Evolutionary conservation across 1,140 invertebrate genomes (phyloP), one percentile per base, ranked within the genome.

Genomic region (Pararge aegeria): DNA sequence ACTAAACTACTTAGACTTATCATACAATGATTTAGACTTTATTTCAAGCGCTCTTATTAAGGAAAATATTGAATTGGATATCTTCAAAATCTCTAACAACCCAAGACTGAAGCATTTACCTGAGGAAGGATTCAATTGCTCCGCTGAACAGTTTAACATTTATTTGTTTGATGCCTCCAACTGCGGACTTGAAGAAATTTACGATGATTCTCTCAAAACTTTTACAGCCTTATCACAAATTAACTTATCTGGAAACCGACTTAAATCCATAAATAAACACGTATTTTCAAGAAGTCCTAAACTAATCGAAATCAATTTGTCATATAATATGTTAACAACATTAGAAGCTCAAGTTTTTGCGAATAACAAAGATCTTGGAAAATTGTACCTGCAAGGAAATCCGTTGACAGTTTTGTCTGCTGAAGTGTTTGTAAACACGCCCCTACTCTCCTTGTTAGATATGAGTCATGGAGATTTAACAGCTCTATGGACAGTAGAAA

Each of bases 321-420:
- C 94, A n/a, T 90, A 93, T 61, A 95, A 95, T 66, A 66, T 90
- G 40, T 90, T 95, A 15, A 73, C 75, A 0, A 80, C 81, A 6
- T 71, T 95, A 16, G 90, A 93, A n/a, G 79, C 83, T 1, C 84
- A 92, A 48, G 89, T 94, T 55, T 95, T 96, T 73, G 79, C 87
- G 66, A 73, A 92, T 64, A 94, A 94, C 65, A 90, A 83, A 29
- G 90, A 92, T 37, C 78, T 96, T 49, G 90, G 85, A 5, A 95
- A 93, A 79, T 70, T 96, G 1, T 94, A 92, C 74, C 87, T 96
- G 37, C 93, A 94, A 61, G 92, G 93, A 6, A 96, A 96, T 77
- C 92, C 93, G 4, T 81, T 96, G 37, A 91, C 90, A 61, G 89
- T 91, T 10, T 73, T 96, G 0, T 93, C 94, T 38, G 91, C 93